phyloP scores from a whole-genome alignment of 2,113 vertebrate species.

The Smithornis capensis region DNA sequence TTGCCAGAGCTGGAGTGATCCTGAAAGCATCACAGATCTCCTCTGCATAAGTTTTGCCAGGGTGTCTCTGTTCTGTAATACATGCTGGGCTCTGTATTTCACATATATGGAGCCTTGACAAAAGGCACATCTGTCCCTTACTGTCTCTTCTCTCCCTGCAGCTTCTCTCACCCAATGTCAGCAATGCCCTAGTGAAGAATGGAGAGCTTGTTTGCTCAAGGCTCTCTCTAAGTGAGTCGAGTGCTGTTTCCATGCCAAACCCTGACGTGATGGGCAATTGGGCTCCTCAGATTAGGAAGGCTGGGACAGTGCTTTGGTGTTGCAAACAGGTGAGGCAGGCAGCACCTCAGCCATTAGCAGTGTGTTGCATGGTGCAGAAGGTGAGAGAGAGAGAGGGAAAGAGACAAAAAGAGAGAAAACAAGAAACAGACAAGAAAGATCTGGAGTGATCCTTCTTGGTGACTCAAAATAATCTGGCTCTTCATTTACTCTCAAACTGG shows the following conservation, averaged over 20 bases:
- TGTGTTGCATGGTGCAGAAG: neutral
- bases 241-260: slow-evolving; percentile 56
- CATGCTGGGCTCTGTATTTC: neutral
- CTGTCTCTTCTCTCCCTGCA: neutral
- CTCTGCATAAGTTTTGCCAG: neutral
- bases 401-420: neutral
- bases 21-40: neutral
- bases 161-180: neutral
- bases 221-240: neutral
- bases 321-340: neutral
- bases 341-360: neutral
- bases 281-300: neutral
- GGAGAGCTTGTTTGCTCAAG: slow-evolving; percentile 45
- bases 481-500: neutral
- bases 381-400: neutral
- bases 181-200: neutral
- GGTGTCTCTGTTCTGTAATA: neutral
- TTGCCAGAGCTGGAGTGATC: neutral
- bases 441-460: neutral
- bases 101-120: neutral
- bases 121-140: neutral
- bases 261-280: neutral
- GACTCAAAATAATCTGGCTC: neutral
- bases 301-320: neutral
- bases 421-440: neutral